These are phyloP conservation scores for Cryptops parisi DNA, from an alignment of 2,888 invertebrate genomes.

Conservation along the genomic window DNA sequence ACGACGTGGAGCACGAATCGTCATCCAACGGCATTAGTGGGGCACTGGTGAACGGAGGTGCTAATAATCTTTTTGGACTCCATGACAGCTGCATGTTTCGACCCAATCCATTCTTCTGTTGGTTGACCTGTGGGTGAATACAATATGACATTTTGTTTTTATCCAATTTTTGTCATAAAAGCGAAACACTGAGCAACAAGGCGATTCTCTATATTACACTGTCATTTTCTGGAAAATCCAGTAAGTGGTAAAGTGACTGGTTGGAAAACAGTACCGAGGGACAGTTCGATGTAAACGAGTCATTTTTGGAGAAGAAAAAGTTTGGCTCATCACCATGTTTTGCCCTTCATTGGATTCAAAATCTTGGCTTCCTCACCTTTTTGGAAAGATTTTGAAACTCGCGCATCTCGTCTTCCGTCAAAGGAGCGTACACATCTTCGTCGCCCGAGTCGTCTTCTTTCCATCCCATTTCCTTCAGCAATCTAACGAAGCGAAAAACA, in stretches of 20 bases:
- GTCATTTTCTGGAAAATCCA: no score
- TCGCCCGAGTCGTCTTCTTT: slow-evolving; percentile 28
- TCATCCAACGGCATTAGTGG: slow-evolving; percentile 9
- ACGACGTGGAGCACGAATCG: slow-evolving; percentile 14
- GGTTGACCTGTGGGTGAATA: slow-evolving; percentile 7
- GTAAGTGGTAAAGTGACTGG: no score
- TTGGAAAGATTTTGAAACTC: slow-evolving; percentile 26
- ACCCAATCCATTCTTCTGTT: slow-evolving; percentile 12
- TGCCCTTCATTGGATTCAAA: no score
- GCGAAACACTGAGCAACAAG: no score
- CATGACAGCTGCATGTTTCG: slow-evolving; percentile 14
- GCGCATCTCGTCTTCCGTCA: slow-evolving; percentile 32
- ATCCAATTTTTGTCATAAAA: no score
- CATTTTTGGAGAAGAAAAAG: no score
- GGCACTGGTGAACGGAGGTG: slow-evolving; percentile 5
- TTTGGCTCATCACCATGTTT: no score
- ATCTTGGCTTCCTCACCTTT: no score
- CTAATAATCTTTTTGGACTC: slow-evolving; percentile 19
- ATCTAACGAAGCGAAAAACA: slow-evolving; percentile 22
- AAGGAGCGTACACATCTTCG: slow-evolving; percentile 29
- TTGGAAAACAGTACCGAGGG: no score
- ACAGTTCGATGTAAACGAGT: no score
- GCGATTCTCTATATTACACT: no score
- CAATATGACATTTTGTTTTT: no score
- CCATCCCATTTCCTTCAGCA: slow-evolving; percentile 34